A percentile compares a stretch with the other conserved stretches of the same genome.
These are phyloP conservation scores for Aegypius monachus DNA, from an alignment of 2,113 vertebrate genomes.

Conservation along the genomic window DNA sequence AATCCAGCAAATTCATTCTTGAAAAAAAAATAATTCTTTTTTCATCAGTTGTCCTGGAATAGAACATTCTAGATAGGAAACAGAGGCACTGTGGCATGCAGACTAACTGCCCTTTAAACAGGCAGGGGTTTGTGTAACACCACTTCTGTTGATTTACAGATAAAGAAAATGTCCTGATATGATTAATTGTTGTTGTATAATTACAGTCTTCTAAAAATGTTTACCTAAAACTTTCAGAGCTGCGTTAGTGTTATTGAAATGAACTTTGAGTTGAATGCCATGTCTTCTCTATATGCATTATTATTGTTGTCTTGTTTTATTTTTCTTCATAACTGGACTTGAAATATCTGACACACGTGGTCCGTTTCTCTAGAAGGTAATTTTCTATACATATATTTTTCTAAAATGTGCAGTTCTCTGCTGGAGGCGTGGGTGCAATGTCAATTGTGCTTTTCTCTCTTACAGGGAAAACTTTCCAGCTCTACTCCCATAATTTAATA, in stretches of 20 bases:
- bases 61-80: background rate
- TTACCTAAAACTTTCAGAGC: background rate
- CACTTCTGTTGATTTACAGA: background rate
- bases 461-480: slow-evolving; percentile 94
- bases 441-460: slow-evolving; percentile 34
- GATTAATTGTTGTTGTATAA: background rate
- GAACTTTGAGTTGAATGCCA: background rate
- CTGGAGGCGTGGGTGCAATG: background rate
- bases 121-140: background rate
- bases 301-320: slow-evolving; percentile 5
- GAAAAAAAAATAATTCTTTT: background rate
- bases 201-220: background rate
- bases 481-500: slow-evolving; percentile 97
- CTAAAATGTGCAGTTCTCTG: background rate
- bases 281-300: background rate
- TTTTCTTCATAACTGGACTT: slow-evolving; percentile 62
- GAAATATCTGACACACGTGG: slow-evolving; percentile 64
- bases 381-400: slow-evolving; percentile 32
- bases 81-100: background rate
- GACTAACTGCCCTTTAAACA: background rate
- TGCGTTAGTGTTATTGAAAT: background rate
- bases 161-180: background rate
- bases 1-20: background rate
- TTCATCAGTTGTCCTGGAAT: background rate
- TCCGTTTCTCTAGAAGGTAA: slow-evolving; percentile 91